Conservation (phyloP, 2,113 vertebrate species). For the Phocoena sinus region DNA sequence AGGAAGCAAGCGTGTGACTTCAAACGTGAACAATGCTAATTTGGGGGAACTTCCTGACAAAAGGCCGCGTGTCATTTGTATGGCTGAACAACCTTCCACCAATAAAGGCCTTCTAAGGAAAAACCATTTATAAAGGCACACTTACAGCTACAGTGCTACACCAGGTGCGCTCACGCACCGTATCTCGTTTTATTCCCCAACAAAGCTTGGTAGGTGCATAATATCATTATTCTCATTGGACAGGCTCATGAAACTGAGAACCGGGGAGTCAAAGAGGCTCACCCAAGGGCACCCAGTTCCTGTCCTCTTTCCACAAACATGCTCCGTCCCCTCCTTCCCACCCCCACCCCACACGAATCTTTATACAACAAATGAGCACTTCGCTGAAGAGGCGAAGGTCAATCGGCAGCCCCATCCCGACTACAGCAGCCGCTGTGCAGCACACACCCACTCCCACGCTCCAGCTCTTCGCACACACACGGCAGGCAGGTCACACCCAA, state of each 20-base stretch:
- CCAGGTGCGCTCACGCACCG: background rate
- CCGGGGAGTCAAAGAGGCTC: background rate
- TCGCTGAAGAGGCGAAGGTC: background rate
- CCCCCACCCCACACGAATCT: background rate
- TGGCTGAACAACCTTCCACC: background rate
- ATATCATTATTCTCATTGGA: background rate
- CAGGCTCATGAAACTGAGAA: background rate
- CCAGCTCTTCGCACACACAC: background rate
- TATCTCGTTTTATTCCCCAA: background rate
- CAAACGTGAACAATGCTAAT: background rate
- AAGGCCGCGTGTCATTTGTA: background rate
- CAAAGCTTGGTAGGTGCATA: background rate
- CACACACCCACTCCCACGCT: background rate
- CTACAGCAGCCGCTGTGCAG: background rate
- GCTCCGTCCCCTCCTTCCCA: background rate
- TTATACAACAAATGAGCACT: background rate
- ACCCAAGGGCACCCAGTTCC: background rate
- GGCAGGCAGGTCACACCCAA: background rate
- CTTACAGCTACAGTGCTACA: background rate
- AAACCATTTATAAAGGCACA: background rate
- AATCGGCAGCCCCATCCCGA: background rate
- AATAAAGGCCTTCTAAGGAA: background rate
- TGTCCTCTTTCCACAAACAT: background rate
- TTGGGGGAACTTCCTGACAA: background rate
- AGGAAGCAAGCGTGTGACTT: background rate